Evolutionary conservation across 2,113 vertebrate species (phyloP).

Genomic region (Oceanites oceanicus): DNA sequence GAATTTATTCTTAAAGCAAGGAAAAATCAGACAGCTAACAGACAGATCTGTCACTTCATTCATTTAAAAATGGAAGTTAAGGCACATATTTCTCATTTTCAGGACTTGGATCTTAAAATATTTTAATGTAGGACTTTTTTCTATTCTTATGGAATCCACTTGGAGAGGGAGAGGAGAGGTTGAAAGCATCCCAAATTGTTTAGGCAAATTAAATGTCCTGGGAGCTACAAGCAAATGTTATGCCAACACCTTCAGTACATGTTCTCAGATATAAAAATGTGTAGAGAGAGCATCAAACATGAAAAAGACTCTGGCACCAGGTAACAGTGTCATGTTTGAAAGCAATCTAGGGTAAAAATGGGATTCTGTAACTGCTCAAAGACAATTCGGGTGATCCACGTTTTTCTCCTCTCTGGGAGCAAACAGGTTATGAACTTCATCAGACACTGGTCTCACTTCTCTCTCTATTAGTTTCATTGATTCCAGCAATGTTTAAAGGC

Average conservation of each 20-base stretch:
- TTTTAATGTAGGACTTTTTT: neutral
- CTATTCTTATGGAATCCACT: neutral
- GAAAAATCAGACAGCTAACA: neutral
- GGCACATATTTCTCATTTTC: neutral
- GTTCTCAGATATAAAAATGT: neutral
- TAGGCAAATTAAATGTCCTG: neutral
- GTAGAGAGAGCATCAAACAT: neutral
- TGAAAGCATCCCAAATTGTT: neutral
- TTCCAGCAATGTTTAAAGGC: neutral
- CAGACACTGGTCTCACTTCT: neutral
- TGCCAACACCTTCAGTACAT: neutral
- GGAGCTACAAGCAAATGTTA: neutral
- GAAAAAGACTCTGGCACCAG: neutral
- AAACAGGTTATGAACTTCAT: neutral
- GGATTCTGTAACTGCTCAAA: neutral
- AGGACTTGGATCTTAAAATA: neutral
- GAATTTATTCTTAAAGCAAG: neutral
- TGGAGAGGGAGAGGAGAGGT: neutral
- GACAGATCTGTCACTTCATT: neutral
- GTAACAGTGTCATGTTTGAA: neutral
- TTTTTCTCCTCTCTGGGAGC: neutral
- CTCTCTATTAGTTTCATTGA: neutral
- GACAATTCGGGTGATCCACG: neutral
- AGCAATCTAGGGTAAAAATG: neutral
- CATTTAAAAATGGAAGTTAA: neutral